Percentiles rank a stretch among this genome's conserved stretches.
Conservation (phyloP, 1,140 invertebrate species). For the Palaemon carinicauda region DNA sequence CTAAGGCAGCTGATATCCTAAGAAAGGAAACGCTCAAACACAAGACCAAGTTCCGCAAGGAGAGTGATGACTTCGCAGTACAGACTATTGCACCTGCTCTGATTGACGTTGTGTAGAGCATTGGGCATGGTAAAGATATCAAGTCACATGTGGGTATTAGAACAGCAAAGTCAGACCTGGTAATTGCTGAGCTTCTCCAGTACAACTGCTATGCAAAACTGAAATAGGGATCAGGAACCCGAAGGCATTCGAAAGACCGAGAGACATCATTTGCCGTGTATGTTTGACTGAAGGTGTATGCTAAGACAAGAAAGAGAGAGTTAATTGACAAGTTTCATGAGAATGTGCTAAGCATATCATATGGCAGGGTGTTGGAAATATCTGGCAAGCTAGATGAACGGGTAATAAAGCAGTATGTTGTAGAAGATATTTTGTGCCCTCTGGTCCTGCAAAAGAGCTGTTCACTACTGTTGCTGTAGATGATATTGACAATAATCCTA, state of each 20-base stretch:
- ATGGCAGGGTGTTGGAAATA: background rate
- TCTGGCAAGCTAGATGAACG: background rate
- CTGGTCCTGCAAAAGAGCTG: background rate
- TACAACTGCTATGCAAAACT: too few species aligned
- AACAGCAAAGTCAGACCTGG: too few species aligned
- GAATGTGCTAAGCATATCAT: background rate
- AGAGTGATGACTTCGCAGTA: too few species aligned
- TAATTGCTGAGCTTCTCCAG: too few species aligned
- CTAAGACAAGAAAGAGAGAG: background rate
- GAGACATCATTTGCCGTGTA: background rate
- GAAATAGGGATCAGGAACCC: too few species aligned
- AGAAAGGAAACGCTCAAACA: too few species aligned
- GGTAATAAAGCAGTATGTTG: background rate
- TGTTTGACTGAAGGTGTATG: background rate
- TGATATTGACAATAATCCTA: constrained; percentile 15
- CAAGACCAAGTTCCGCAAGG: too few species aligned
- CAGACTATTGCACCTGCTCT: too few species aligned
- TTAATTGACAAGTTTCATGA: background rate
- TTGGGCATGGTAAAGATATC: too few species aligned
- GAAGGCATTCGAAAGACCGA: background rate
- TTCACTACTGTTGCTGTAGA: background rate
- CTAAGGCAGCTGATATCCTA: too few species aligned
- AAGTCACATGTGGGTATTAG: too few species aligned
- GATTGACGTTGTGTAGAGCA: too few species aligned
- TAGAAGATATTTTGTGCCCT: constrained; percentile 1